A percentile compares a stretch with the other conserved stretches of the same genome.
These are phyloP conservation scores for Drosophila lacteicornis DNA, from an alignment of 1,140 invertebrate genomes.

Conservation along the genomic window DNA sequence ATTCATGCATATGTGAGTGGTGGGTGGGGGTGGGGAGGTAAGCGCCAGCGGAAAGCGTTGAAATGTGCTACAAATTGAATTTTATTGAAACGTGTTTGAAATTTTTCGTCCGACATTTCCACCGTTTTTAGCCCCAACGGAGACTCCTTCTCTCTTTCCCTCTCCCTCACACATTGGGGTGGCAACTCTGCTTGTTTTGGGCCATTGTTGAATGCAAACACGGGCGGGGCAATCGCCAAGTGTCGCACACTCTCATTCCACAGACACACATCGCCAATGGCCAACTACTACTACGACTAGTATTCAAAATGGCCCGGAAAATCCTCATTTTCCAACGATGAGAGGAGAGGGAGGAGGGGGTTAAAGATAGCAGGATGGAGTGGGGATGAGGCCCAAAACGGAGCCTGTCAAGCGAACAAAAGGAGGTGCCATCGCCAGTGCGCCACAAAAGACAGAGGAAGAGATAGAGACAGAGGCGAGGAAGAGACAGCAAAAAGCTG, in stretches of 20 bases:
- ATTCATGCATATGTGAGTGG: slow-evolving; percentile 78
- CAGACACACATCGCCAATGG: slow-evolving; percentile 47
- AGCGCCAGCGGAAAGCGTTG: slow-evolving; percentile 72
- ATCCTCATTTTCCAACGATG: slow-evolving; percentile 4
- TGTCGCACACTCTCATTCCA: slow-evolving; percentile 60
- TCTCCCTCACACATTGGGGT: background rate
- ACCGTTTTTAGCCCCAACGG: slow-evolving; percentile 27
- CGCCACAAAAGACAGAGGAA: slow-evolving; percentile 35
- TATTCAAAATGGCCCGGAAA: slow-evolving; percentile 26
- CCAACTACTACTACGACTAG: slow-evolving; percentile 42
- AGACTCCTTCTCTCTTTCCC: background rate
- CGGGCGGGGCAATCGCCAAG: slow-evolving; percentile 64
- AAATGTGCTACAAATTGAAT: slow-evolving; percentile 83
- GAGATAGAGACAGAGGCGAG: slow-evolving; percentile 1
- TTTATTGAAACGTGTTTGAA: slow-evolving; percentile 83
- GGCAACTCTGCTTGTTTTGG: slow-evolving; percentile 68
- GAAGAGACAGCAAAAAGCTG: slow-evolving; percentile 31
- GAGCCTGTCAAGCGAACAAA: slow-evolving; percentile 42
- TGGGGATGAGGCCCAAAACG: slow-evolving; percentile 1
- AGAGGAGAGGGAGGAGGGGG: background rate
- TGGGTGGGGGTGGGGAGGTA: background rate
- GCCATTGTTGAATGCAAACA: slow-evolving; percentile 72
- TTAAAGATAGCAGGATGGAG: background rate
- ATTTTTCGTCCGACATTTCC: slow-evolving; percentile 72
- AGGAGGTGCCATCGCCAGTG: slow-evolving; percentile 31